These are phyloP conservation scores for Stenichneumon culpator DNA, from an alignment of 2,888 invertebrate genomes.

Conservation along the genomic window DNA sequence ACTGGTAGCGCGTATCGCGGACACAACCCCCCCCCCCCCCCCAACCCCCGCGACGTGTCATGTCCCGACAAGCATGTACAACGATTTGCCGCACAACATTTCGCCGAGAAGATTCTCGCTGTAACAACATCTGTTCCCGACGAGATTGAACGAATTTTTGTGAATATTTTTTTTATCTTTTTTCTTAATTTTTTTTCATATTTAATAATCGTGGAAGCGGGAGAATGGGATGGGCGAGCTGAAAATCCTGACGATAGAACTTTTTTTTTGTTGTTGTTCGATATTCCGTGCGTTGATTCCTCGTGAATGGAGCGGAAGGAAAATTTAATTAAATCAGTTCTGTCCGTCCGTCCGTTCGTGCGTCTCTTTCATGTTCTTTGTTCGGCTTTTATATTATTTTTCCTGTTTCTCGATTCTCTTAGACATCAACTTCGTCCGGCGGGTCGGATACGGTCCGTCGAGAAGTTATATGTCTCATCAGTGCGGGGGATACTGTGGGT, in stretches of 20 bases:
- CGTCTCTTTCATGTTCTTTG: background rate
- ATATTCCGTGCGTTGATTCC: constrained; percentile 8
- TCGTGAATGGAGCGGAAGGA: constrained; percentile 3
- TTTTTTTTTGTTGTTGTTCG: background rate
- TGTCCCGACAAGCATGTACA: constrained; percentile 28
- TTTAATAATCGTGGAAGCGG: background rate
- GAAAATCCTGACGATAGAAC: background rate
- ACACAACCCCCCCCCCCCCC: background rate
- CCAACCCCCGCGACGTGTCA: background rate
- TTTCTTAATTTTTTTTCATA: constrained; percentile 4
- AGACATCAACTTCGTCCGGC: background rate
- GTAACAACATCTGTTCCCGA: constrained; percentile 11
- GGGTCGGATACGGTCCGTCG: background rate
- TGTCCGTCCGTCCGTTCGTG: background rate
- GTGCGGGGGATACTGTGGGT: background rate
- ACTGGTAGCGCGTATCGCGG: constrained; percentile 20
- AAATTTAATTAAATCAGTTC: constrained; percentile 9
- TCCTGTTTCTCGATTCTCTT: background rate
- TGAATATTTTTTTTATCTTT: background rate
- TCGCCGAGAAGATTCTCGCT: constrained; percentile 2
- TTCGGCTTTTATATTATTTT: background rate
- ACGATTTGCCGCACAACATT: constrained; percentile 22
- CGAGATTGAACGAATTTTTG: constrained; percentile 30
- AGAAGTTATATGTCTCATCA: background rate
- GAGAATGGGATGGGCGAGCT: background rate